Conservation (phyloP, 2,888 invertebrate species). For the Venustoraphidia nigricollis region DNA sequence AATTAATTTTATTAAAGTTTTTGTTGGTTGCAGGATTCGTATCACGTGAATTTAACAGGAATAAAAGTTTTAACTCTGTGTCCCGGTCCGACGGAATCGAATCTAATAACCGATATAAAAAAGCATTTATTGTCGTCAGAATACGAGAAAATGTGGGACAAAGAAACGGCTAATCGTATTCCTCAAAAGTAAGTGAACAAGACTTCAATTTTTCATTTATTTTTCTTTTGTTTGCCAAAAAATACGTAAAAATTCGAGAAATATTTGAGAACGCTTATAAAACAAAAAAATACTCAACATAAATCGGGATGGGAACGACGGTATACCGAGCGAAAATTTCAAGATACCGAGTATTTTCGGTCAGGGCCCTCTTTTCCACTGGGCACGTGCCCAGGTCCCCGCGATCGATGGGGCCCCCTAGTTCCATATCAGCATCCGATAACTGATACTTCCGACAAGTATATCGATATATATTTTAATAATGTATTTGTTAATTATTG, state of each 20-base stretch:
- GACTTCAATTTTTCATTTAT: neutral
- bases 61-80: slow-evolving; percentile 56
- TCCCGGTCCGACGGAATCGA: slow-evolving; percentile 51
- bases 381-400: too few species aligned
- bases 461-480: too few species aligned
- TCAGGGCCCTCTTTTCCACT: too few species aligned
- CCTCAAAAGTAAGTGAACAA: slow-evolving; percentile 42
- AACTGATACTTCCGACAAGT: too few species aligned
- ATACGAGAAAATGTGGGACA: slow-evolving; percentile 57
- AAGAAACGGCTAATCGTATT: slow-evolving; percentile 45
- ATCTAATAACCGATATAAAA: slow-evolving; percentile 48
- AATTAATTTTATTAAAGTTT: neutral
- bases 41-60: slow-evolving; percentile 55
- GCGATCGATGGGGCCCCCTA: too few species aligned
- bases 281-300: neutral
- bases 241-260: neutral
- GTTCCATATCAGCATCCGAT: too few species aligned
- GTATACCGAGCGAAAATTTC: too few species aligned
- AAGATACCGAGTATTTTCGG: too few species aligned
- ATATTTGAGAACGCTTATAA: neutral
- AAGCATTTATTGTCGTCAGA: slow-evolving; percentile 55
- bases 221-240: too few species aligned
- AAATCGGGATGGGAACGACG: too few species aligned
- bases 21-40: slow-evolving; percentile 38
- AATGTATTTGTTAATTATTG: too few species aligned